Conservation (phyloP, 2,797 vertebrate species). For the Phrynocephalus guinanensis region DNA sequence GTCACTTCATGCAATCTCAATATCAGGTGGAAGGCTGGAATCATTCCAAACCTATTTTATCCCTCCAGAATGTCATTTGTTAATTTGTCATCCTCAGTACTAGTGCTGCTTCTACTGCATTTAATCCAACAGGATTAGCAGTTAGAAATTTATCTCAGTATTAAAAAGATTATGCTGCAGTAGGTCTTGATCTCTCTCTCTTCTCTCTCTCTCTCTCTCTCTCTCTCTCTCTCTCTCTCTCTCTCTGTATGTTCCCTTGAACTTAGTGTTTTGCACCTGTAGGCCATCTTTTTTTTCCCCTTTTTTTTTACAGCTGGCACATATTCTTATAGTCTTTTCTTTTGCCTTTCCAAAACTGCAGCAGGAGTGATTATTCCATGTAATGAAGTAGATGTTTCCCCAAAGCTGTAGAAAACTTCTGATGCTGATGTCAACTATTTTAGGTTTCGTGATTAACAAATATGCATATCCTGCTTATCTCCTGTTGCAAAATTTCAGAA, state of each 20-base stretch:
- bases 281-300: background rate
- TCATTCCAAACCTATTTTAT: background rate
- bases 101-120: background rate
- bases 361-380: background rate
- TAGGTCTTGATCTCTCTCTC: background rate
- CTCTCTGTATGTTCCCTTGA: background rate
- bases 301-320: too few species aligned
- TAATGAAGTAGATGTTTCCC: background rate
- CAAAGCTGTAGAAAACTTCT: background rate
- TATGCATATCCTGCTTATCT: background rate
- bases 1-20: background rate
- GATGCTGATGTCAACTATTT: constrained; percentile 1
- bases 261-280: background rate
- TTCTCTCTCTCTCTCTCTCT: too few species aligned
- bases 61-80: background rate
- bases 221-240: too few species aligned
- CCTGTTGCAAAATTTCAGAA: background rate
- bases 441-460: background rate
- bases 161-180: background rate
- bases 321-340: background rate
- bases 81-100: too few species aligned
- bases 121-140: background rate
- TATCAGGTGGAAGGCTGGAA: background rate
- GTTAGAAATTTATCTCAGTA: background rate
- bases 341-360: background rate